phyloP scores from a whole-genome alignment of 2,113 vertebrate species.

The Cinclus cinclus region DNA sequence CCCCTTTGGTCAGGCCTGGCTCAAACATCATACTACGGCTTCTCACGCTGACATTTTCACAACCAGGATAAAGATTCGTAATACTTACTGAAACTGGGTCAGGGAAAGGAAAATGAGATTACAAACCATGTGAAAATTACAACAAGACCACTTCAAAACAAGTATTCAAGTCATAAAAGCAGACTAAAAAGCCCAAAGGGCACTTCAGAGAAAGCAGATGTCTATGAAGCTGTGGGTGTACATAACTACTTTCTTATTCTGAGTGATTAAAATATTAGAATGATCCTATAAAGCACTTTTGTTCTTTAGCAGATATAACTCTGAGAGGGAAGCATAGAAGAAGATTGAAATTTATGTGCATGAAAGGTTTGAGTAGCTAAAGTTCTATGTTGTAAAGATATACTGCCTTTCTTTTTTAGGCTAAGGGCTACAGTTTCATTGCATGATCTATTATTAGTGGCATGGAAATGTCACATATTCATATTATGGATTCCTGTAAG shows the following conservation, averaged over 20 bases:
- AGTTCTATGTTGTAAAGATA: neutral
- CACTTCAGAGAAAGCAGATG: neutral
- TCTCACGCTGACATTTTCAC: slow-evolving; percentile 95
- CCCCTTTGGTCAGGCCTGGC: slow-evolving; percentile 93
- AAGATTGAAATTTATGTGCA: neutral
- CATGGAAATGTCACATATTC: neutral
- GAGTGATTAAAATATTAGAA: neutral
- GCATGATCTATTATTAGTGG: neutral
- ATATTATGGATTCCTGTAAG: neutral
- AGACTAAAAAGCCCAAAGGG: neutral
- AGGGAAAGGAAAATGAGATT: slow-evolving; percentile 26
- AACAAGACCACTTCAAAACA: neutral
- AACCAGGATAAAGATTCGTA: slow-evolving; percentile 93
- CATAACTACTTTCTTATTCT: neutral
- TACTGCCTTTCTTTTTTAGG: neutral
- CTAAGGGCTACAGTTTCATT: neutral
- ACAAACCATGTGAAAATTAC: slow-evolving; percentile 30
- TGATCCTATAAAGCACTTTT: neutral
- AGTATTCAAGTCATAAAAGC: neutral
- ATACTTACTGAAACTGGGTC: slow-evolving; percentile 91
- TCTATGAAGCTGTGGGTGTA: neutral
- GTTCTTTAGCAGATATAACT: fast-evolving
- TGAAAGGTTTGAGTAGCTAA: neutral
- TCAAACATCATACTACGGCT: slow-evolving; percentile 99
- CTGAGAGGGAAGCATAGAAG: neutral